Percentiles rank a stretch among this genome's conserved stretches.
These are phyloP conservation scores for Seira sanloemensis DNA, from an alignment of 2,888 invertebrate species.

Conservation along the genomic window DNA sequence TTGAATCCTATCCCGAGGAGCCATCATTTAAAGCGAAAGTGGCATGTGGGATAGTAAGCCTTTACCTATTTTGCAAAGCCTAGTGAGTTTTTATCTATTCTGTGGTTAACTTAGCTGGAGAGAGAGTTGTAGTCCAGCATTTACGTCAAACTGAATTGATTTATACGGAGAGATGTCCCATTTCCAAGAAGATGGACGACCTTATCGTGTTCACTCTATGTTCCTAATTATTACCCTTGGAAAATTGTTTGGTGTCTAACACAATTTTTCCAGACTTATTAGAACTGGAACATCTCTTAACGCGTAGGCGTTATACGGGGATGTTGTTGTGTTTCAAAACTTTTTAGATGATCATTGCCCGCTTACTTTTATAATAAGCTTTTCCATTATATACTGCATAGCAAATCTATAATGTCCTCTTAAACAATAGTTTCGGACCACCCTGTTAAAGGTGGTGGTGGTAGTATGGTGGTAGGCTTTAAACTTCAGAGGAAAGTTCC, in stretches of 20 bases:
- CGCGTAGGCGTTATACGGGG: background rate
- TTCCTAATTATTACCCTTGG: slow-evolving; percentile 47
- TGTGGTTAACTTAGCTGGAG: slow-evolving; percentile 14
- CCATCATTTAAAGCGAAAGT: background rate
- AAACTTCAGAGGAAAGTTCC: background rate
- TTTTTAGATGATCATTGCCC: slow-evolving; percentile 29
- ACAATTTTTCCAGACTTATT: slow-evolving; percentile 2
- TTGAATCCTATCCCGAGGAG: slow-evolving; percentile 37
- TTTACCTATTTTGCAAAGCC: background rate
- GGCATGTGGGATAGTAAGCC: slow-evolving; percentile 13
- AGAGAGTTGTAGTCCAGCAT: slow-evolving; percentile 35
- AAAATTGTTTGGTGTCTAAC: slow-evolving; percentile 25
- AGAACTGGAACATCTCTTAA: slow-evolving; percentile 7
- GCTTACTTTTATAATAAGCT: slow-evolving; percentile 23
- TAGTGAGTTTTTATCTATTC: slow-evolving; percentile 15
- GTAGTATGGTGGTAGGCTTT: background rate
- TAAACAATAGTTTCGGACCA: background rate
- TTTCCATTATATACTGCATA: background rate
- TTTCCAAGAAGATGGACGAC: slow-evolving; percentile 55
- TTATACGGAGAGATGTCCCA: slow-evolving; percentile 59
- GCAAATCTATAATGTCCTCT: background rate
- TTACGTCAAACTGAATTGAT: slow-evolving; percentile 58
- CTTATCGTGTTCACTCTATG: slow-evolving; percentile 49
- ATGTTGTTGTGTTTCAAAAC: too few species aligned
- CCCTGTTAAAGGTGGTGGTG: too few species aligned